These are phyloP conservation scores for Atrichornis clamosus DNA, from an alignment of 2,113 vertebrate species.

Conservation along the genomic window DNA sequence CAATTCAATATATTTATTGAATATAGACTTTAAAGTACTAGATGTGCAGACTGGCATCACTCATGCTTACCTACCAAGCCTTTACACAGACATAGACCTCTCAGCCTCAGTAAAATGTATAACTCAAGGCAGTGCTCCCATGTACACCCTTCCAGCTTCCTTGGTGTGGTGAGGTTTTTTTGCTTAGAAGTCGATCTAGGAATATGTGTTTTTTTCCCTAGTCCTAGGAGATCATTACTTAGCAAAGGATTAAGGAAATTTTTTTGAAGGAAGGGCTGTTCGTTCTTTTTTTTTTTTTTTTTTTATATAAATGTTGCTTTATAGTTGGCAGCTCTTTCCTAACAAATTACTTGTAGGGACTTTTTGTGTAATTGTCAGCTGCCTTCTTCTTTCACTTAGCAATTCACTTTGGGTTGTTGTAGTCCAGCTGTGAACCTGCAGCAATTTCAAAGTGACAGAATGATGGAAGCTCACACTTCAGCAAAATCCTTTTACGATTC, in stretches of 20 bases:
- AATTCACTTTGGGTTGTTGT: neutral
- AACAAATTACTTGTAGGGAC: neutral
- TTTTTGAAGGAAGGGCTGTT: fast-evolving
- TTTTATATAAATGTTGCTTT: neutral
- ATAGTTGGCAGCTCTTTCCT: neutral
- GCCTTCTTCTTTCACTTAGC: neutral
- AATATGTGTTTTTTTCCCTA: neutral
- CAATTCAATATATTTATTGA: neutral
- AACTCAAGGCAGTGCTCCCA: neutral
- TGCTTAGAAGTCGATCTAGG: neutral
- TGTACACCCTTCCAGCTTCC: neutral
- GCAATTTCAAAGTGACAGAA: constrained; percentile 23
- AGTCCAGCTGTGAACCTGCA: constrained; percentile 1
- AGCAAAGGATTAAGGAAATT: neutral
- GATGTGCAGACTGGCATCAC: neutral
- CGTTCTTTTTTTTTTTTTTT: neutral
- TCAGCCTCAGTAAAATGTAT: neutral
- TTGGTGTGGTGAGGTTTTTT: neutral
- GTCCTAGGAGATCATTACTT: neutral
- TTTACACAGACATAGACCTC: neutral
- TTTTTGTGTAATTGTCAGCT: neutral
- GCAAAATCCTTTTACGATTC: constrained; percentile 26
- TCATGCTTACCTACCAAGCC: neutral
- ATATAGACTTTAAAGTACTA: neutral
- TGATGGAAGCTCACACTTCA: constrained; percentile 2